Evolutionary conservation across 2,888 invertebrate species (phyloP).

Genomic region (Ptilodon capucinus): DNA sequence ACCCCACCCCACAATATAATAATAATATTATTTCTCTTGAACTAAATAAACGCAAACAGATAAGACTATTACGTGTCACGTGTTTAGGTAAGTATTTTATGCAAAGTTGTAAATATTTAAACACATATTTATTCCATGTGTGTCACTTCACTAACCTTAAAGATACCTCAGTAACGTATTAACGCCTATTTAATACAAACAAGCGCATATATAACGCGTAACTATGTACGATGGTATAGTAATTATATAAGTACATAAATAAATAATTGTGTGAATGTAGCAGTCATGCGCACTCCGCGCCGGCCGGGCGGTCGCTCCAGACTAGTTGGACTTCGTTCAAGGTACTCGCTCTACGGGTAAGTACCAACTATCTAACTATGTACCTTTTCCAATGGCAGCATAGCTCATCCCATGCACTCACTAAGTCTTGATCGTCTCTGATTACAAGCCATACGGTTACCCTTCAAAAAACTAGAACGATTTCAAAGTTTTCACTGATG

Average conservation of each 20-base stretch:
- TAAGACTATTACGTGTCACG: no score
- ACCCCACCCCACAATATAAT: no score
- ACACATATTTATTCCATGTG: no score
- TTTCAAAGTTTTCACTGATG: slow-evolving; percentile 58
- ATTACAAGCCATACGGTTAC: slow-evolving; percentile 28
- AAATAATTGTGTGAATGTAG: slow-evolving; percentile 42
- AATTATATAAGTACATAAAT: slow-evolving; percentile 30
- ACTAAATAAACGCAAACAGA: no score
- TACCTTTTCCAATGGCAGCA: slow-evolving; percentile 1
- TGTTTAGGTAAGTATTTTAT: no score
- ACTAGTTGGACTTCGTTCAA: slow-evolving; percentile 49
- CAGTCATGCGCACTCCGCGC: slow-evolving; percentile 44
- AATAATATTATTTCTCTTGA: no score
- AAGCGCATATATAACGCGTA: slow-evolving; percentile 13
- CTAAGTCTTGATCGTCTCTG: slow-evolving; percentile 17
- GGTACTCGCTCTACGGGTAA: slow-evolving; percentile 31
- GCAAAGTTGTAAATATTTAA: no score
- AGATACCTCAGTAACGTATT: neutral
- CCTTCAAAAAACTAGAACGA: slow-evolving; percentile 37
- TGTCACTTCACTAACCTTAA: no score
- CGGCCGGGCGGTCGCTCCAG: slow-evolving; percentile 24
- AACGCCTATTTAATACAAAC: slow-evolving; percentile 14
- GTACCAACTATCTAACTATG: slow-evolving; percentile 16
- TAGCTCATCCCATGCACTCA: slow-evolving; percentile 13
- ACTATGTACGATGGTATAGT: slow-evolving; percentile 51